Conservation (phyloP, 2,113 vertebrate species). For the Piprites chloris region DNA sequence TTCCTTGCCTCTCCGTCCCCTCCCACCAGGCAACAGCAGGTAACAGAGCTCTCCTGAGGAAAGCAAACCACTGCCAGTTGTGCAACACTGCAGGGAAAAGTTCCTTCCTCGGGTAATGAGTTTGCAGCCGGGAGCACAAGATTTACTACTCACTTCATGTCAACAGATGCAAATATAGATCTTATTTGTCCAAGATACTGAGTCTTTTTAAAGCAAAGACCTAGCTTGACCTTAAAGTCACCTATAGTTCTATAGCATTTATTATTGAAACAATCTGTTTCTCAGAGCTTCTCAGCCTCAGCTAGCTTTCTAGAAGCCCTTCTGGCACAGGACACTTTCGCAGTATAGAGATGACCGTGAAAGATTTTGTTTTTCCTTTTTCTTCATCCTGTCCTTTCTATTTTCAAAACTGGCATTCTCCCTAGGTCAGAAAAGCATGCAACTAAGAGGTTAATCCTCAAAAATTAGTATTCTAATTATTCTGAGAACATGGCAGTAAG, state of each 20-base stretch:
- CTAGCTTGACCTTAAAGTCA: background rate
- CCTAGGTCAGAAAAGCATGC: background rate
- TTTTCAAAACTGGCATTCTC: background rate
- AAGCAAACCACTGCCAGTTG: background rate
- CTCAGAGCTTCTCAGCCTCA: background rate
- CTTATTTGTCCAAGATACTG: background rate
- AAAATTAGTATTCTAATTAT: background rate
- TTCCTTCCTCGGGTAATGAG: background rate
- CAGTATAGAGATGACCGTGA: accelerated
- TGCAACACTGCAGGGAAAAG: background rate
- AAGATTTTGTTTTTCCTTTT: background rate
- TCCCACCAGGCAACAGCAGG: background rate
- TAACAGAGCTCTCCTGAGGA: background rate
- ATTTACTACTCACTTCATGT: background rate
- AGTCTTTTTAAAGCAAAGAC: background rate
- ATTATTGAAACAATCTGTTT: background rate
- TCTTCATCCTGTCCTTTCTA: background rate
- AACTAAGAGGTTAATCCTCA: background rate
- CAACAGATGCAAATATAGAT: background rate
- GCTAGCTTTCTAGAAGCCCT: background rate
- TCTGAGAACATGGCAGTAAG: background rate
- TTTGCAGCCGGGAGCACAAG: background rate
- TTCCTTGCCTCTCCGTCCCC: background rate
- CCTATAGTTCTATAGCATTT: background rate
- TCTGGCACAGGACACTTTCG: background rate